Percentiles rank a stretch among this genome's conserved stretches.
These are phyloP conservation scores for Azorinus chamasolen DNA, from an alignment of 2,888 invertebrate species.

Conservation along the genomic window DNA sequence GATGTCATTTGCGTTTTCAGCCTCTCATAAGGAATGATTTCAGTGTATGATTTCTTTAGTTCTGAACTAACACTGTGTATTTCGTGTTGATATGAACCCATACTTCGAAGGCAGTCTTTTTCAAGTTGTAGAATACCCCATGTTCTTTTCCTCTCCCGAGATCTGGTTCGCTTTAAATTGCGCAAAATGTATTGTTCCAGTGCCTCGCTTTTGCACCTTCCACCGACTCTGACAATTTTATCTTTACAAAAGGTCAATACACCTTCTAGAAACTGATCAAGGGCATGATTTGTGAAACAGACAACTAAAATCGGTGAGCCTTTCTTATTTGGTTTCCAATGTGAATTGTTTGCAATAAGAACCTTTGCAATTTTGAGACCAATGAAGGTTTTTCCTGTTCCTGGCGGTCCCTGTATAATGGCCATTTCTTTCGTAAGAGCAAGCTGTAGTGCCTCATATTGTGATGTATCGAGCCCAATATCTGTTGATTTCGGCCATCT, in stretches of 20 bases:
- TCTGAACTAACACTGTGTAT: slow-evolving; percentile 58
- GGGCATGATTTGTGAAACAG: slow-evolving; percentile 86
- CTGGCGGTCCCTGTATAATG: slow-evolving; percentile 90
- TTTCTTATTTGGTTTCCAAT: slow-evolving; percentile 82
- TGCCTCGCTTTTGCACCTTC: slow-evolving; percentile 71
- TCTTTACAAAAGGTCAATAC: slow-evolving; percentile 68
- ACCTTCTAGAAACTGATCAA: slow-evolving; percentile 84
- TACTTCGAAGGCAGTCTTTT: slow-evolving; percentile 49
- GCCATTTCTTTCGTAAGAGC: slow-evolving; percentile 83
- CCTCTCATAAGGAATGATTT: slow-evolving; percentile 43
- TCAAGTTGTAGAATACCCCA: slow-evolving; percentile 57
- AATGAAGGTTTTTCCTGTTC: slow-evolving; percentile 94
- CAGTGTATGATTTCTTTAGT: slow-evolving; percentile 54
- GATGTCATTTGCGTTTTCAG: slow-evolving; percentile 56
- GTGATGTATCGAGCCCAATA: slow-evolving; percentile 70
- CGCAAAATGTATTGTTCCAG: slow-evolving; percentile 69
- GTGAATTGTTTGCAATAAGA: slow-evolving; percentile 89
- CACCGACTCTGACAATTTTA: slow-evolving; percentile 83
- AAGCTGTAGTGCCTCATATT: slow-evolving; percentile 78
- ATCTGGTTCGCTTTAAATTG: slow-evolving; percentile 41
- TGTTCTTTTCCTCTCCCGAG: slow-evolving; percentile 40
- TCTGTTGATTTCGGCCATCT: slow-evolving; percentile 64
- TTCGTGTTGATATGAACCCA: slow-evolving; percentile 35
- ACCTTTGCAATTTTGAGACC: slow-evolving; percentile 91
- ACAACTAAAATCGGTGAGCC: slow-evolving; percentile 82